Evolutionary conservation across 2,797 vertebrate species (phyloP).

Genomic region (Xenops minutus): DNA sequence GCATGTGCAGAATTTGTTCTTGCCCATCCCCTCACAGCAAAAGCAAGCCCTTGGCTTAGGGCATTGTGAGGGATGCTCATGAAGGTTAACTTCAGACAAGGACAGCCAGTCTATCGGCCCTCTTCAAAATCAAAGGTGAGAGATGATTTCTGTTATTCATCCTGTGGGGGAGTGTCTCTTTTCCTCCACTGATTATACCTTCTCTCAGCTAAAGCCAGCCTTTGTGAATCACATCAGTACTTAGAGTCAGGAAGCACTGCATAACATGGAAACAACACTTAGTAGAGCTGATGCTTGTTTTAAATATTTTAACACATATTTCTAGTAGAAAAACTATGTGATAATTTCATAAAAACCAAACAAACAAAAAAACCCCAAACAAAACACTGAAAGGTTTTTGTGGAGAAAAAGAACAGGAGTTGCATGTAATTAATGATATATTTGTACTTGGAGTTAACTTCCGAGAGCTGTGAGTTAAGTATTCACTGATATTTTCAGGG

Average conservation of each 20-base stretch:
- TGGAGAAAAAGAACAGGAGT: not conserved
- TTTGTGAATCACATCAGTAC: not conserved
- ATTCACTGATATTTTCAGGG: not conserved
- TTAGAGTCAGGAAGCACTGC: not conserved
- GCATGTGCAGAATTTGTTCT: not conserved
- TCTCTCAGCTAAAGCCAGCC: not conserved
- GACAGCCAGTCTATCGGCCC: not conserved
- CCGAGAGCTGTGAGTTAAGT: not conserved
- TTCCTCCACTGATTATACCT: not conserved
- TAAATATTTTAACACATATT: not conserved
- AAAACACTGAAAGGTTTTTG: not conserved
- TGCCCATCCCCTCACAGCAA: not conserved
- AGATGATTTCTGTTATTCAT: constrained; percentile 1
- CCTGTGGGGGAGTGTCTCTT: not conserved
- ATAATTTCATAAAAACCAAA: not conserved
- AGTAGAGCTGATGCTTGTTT: not conserved
- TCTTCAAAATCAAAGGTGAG: constrained; percentile 38
- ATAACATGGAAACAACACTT: not conserved
- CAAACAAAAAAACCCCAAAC: not conserved
- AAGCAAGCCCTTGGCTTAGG: not conserved
- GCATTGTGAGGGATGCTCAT: not conserved
- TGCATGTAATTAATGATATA: not conserved
- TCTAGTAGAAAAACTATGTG: not conserved
- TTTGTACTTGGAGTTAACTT: not conserved
- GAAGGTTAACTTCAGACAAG: not conserved